Base-by-base conservation (phyloP, 2,113 vertebrate species). In the Neolamprologus cancellatus region DNA sequence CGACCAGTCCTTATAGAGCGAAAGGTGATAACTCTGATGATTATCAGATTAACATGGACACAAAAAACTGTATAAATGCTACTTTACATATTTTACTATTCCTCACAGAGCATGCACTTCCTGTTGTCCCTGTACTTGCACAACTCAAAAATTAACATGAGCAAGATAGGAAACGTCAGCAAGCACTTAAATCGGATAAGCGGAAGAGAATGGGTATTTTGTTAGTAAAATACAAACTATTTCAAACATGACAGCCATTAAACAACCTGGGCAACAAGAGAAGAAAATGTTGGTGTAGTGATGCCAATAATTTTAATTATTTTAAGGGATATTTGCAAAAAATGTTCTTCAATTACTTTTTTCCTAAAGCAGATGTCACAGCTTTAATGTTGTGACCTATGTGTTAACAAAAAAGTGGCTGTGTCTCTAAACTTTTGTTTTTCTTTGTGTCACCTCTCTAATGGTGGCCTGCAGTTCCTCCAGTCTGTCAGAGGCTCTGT, bases 391-490 rank as follows among this genome's bases (percentile, higher is more conserved):
- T 32, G 54, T 39, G 46, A 84, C 48, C 32, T 76, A 30, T 28
- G 28, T 71, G 48, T 66, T 84, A 64, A 13, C 23, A 32, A 61
- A 17, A 46, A 28, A 74, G 14, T 39, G n/a, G 3, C 4, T 11
- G 10, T 8, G 12, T 48, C 6, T 89, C 39, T 48, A 48, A n/a
- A 69, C 20, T 59, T 12, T 30, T 44, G 41, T 14, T 28, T 34
- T 66, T 66, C 34, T 78, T 34, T 86, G 23, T 18, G 7, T 84
- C 52, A 96, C 96, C 95, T 96, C 89, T 7, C 7, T 93, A 82
- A 94, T 55, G 23, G 69, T 79, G 59, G 86, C 83, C 89, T 95
- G 89, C 61, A 97, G 92, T 53, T 96, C 91, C 79, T 96, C 95
- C 84, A 96, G 83, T 54, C 93, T 91, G 50, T 92, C 92, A 9